These are phyloP conservation scores for Falco novaeseelandiae DNA, from an alignment of 2,797 vertebrate genomes.

Conservation along the genomic window DNA sequence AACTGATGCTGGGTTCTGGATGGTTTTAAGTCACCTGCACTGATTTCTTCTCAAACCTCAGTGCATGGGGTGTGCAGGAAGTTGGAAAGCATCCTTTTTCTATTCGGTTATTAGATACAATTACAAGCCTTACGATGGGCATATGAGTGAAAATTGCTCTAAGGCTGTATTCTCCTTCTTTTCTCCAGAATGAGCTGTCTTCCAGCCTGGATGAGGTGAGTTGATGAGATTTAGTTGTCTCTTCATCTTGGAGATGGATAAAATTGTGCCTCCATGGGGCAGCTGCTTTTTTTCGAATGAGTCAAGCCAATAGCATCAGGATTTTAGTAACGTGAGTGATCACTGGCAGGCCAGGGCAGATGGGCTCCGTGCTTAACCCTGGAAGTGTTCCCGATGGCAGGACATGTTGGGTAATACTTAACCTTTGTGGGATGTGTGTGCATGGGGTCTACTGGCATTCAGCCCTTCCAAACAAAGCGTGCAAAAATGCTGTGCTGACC, in stretches of 20 bases:
- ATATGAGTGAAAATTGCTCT: not conserved
- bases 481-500: not conserved
- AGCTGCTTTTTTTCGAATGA: not conserved
- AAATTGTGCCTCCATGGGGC: rapidly evolving
- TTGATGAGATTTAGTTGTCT: not conserved
- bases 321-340: not conserved
- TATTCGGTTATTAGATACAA: rapidly evolving
- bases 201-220: constrained; percentile 63
- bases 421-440: not conserved
- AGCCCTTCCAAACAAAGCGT: not conserved
- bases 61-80: not conserved
- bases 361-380: not conserved
- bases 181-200: constrained; percentile 24
- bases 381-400: rapidly evolving
- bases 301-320: rapidly evolving
- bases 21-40: not conserved
- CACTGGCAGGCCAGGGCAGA: not conserved
- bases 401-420: not conserved
- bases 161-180: not conserved
- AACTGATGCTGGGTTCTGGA: not conserved
- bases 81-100: not conserved
- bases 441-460: not conserved
- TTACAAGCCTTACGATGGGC: rapidly evolving
- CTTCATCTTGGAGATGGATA: not conserved
- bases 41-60: not conserved